phyloP scores from a whole-genome alignment of 2,113 vertebrate genomes.

The Paedocypris sp. region DNA sequence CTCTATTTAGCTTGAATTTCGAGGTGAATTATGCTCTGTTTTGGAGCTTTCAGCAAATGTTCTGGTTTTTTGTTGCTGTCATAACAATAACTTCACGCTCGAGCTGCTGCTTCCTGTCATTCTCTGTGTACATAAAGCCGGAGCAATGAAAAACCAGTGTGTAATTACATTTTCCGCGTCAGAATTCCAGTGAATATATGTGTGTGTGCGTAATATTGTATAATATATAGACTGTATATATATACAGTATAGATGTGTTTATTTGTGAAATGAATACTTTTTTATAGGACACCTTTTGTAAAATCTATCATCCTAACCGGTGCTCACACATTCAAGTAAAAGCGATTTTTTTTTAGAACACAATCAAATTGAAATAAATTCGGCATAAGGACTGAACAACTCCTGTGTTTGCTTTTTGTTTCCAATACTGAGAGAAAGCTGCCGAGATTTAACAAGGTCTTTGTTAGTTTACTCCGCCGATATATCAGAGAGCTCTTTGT shows the following conservation, averaged over 20 bases:
- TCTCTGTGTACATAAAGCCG: not conserved
- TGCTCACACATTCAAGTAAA: not conserved
- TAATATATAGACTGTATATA: not conserved
- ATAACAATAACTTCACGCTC: not conserved
- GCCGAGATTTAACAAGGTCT: conserved; percentile 16
- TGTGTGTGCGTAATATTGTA: no score
- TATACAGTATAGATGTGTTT: not conserved
- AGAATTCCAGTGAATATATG: no score
- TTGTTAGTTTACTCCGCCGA: conserved; percentile 19
- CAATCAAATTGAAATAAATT: not conserved
- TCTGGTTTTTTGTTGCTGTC: not conserved
- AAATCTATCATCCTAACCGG: not conserved
- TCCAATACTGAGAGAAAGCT: conserved; percentile 1
- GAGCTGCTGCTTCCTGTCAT: not conserved
- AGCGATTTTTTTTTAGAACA: no score
- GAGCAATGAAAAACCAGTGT: not conserved
- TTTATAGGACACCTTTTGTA: not conserved
- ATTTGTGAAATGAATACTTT: not conserved
- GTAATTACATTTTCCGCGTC: not conserved
- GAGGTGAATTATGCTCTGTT: not conserved
- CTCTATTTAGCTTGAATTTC: no score
- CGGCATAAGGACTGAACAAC: not conserved
- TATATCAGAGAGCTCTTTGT: conserved; percentile 26
- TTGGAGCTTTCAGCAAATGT: not conserved
- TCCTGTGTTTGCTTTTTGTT: not conserved